Base-by-base conservation (phyloP, 2,113 vertebrate species). In the Bolborhynchus lineola region DNA sequence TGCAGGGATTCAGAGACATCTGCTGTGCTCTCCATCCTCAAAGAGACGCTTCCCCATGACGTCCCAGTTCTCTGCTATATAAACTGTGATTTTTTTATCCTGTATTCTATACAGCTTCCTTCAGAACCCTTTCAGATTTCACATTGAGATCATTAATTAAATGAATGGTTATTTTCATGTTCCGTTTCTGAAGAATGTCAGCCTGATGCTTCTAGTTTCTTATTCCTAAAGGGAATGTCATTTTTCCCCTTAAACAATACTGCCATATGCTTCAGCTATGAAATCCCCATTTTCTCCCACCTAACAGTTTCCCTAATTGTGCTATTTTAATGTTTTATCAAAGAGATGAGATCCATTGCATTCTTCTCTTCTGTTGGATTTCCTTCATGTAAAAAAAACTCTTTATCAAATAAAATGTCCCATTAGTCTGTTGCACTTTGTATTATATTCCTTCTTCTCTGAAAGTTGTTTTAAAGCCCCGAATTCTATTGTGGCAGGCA, bases 291-390 rank as follows among this genome's bases (percentile, higher is more conserved):
- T 86, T 90, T 44, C 53, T 41, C 14, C 41, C 53, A 72, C 52
- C 59, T 47, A 25, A 64, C n/a, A 25, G 24, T 64, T 88, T 69
- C 92, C 92, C 20, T n/a, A 74, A 60, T 3, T 65, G 85, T 39
- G 15, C 76, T 93, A 77, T 95, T 95, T 92, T 42, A 88, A 83
- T 86, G 82, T 83, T 65, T 26, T 77, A 92, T 93, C 88, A 94
- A 94, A 97, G 94, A 70, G 35, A 59, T 3, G 50, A 94, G 47
- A 88, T 90, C 92, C 76, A 8, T 35, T 50, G 55, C 63, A 4
- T 49, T 68, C 31, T 23, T 60, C 44, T 93, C 68, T 72, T 75
- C 74, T 91, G 41, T 17, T 62, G 84, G 62, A 28, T 88, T 85
- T 88, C 49, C 88, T 95, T 93, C 88, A 77, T 95, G 57, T 83